Conservation (phyloP, 1,140 invertebrate species). For the Diuraphis noxia region DNA sequence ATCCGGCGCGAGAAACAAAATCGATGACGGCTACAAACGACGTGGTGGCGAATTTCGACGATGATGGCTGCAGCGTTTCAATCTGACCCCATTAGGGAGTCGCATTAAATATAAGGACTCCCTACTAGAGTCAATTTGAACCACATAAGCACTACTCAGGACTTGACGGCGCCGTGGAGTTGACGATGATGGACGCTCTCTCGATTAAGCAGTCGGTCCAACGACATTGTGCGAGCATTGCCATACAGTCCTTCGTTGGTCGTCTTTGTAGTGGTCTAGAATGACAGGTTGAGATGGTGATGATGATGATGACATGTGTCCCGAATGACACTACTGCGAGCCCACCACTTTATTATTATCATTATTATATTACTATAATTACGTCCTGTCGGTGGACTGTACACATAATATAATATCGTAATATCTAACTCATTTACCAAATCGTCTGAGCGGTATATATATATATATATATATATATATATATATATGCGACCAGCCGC, state of each 20-base stretch:
- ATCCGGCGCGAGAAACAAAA: background rate
- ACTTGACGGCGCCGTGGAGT: background rate
- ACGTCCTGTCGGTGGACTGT: background rate
- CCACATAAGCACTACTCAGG: constrained; percentile 60
- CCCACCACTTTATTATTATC: background rate
- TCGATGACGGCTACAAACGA: background rate
- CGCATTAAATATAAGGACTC: constrained; percentile 83
- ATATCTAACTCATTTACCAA: too few relatives aligned
- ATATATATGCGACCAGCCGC: too few relatives aligned
- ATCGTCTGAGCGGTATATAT: too few relatives aligned
- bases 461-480: too few relatives aligned
- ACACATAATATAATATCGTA: background rate
- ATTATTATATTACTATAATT: too few relatives aligned
- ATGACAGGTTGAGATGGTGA: background rate
- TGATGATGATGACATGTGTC: background rate
- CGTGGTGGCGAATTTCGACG: background rate
- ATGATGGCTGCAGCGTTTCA: constrained; percentile 73
- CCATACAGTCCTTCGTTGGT: background rate
- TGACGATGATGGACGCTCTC: background rate
- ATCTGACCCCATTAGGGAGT: constrained; percentile 96
- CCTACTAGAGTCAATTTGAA: constrained; percentile 96
- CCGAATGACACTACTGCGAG: background rate
- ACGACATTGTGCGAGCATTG: background rate
- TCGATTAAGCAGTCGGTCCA: background rate
- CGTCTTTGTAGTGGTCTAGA: background rate